phyloP scores from a whole-genome alignment of 2,113 vertebrate species.

The Sceloporus tristichus region DNA sequence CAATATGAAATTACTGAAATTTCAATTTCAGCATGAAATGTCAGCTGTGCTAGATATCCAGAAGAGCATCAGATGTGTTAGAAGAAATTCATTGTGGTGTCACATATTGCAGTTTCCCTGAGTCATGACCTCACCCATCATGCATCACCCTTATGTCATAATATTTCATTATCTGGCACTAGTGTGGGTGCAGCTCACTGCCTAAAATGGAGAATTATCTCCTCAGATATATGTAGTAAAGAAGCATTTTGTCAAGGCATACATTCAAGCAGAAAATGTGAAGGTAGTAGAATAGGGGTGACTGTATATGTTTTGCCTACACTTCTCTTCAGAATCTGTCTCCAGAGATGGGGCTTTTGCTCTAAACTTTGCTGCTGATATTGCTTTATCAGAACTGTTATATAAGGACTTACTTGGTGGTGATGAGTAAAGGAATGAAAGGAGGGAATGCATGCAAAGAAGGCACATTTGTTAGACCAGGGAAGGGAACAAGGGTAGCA shows the following conservation, averaged over 20 bases:
- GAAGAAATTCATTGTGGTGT: not conserved
- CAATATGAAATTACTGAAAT: not conserved
- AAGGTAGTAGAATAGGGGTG: not conserved
- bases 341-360: not conserved
- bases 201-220: not conserved
- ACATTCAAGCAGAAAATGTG: not conserved
- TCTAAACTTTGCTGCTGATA: not conserved
- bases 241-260: not conserved
- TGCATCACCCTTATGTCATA: not conserved
- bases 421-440: too few species aligned
- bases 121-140: not conserved
- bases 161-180: slow-evolving; percentile 5
- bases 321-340: not conserved
- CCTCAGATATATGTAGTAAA: slow-evolving; percentile 1
- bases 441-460: not conserved
- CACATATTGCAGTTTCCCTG: not conserved
- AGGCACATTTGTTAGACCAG: not conserved
- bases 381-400: not conserved
- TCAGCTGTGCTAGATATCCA: not conserved
- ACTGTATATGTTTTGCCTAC: not conserved
- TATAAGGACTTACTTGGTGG: too few species aligned
- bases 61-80: not conserved
- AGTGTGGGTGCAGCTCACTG: not conserved
- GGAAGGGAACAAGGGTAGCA: not conserved
- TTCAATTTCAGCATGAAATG: not conserved